These are phyloP conservation scores for Bryconaethiops microstoma DNA, from an alignment of 2,797 vertebrate genomes.

Conservation along the genomic window DNA sequence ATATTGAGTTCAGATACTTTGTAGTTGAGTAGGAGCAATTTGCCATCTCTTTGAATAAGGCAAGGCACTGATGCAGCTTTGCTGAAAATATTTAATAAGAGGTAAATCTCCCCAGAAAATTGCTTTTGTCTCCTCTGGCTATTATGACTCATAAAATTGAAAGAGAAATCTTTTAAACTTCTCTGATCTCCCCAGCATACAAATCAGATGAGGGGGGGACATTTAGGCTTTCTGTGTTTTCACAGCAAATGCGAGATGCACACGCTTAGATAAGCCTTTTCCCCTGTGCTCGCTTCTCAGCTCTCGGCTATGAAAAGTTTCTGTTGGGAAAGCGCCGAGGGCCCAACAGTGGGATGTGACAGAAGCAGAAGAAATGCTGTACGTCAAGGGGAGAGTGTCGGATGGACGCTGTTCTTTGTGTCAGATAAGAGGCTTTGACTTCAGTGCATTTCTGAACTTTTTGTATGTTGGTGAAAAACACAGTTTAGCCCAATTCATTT, in stretches of 20 bases:
- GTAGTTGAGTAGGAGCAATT: neutral
- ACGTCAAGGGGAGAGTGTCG: neutral
- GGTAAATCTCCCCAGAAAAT: constrained; percentile 16
- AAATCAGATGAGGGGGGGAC: constrained; percentile 25
- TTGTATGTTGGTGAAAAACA: neutral
- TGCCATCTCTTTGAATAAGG: constrained; percentile 14
- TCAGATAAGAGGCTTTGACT: constrained; percentile 16
- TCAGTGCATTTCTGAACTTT: constrained; percentile 32
- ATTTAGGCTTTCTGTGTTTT: constrained; percentile 24
- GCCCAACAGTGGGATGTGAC: constrained; percentile 10
- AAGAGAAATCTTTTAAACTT: constrained; percentile 31
- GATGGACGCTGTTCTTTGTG: neutral
- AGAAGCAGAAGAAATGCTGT: neutral
- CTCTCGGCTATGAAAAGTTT: constrained; percentile 1
- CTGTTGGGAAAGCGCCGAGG: neutral
- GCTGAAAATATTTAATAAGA: constrained; percentile 13
- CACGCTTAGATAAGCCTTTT: constrained; percentile 16
- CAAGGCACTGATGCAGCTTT: constrained; percentile 17
- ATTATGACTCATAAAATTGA: constrained; percentile 26
- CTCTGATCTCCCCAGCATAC: constrained; percentile 30
- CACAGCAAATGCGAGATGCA: constrained; percentile 21
- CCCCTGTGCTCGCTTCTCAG: neutral
- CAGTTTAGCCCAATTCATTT: neutral
- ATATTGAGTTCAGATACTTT: neutral
- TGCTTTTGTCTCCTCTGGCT: constrained; percentile 49